Base-by-base conservation (phyloP, 2,113 vertebrate species). In the Halcyon senegalensis region DNA sequence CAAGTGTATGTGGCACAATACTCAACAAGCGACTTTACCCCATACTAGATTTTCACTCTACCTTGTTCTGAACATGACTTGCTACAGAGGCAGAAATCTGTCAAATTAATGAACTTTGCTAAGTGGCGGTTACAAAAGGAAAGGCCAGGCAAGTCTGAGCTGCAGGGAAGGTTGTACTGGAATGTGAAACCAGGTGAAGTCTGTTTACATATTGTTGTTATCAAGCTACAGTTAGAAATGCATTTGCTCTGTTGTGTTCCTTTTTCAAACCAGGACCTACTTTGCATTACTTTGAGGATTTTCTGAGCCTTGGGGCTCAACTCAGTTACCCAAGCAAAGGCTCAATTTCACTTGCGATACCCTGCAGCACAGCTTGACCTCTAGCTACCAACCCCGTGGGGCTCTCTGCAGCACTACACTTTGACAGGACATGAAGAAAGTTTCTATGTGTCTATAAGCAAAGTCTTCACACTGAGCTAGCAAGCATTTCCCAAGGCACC, bases 281-380 rank as follows among this genome's bases (percentile, higher is more conserved):
- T 77, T 86, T 70, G 77, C 72, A 77, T 55, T 31, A 23, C 85
- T 67, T 20, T 46, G 84, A 78, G 64, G 86, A 55, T 77, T 87
- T 94, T 60, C 58, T 43, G 46, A 64, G 70, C 56, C 78, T 43
- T 62, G 60, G 30, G 82, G 48, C 43, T 87, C 74, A n/a, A 19
- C 25, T 28, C 31, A 9, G 56, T 3, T 25, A 15, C 30, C 13
- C n/a, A 21, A 5, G 41, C 21, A 62, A 43, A 79, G 55, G 68
- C 37, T 91, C 73, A 33, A 44, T 46, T 15, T 30, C 53, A 2
- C 35, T 6, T 6, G 48, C 48, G 62, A 23, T 19, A 66, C 16
- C 46, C 33, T 13, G 9, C 11, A 6, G 9, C 3, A 20, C 2
- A 16, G 44, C 7, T 63, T 25, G 19, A 79, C 33, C 83, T 76